phyloP scores from a whole-genome alignment of 2,888 invertebrate genomes.

The Hydrotaea cyrtoneurina region DNA sequence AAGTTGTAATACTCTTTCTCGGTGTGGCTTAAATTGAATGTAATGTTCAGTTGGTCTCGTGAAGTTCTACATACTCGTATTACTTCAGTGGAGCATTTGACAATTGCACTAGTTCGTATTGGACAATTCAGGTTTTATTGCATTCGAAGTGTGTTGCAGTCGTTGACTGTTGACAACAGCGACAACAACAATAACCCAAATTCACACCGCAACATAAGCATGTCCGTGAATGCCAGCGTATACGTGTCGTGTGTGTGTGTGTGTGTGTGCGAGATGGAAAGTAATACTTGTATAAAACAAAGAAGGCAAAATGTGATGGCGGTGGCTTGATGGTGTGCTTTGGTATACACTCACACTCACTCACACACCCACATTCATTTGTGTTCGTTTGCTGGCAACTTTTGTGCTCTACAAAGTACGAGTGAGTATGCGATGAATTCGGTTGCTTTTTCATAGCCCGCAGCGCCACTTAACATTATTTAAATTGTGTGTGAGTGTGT shows the following conservation, averaged over 20 bases:
- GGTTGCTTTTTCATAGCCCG: conserved; percentile 53
- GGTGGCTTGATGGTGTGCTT: conserved; percentile 47
- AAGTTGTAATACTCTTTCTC: no score
- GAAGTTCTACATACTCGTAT: neutral
- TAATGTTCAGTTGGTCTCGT: neutral
- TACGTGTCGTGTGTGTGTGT: neutral
- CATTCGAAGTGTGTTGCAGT: neutral
- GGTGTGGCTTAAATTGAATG: neutral
- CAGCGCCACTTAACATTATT: conserved; percentile 66
- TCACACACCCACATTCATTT: conserved; percentile 23
- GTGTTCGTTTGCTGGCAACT: neutral
- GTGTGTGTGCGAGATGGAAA: conserved; percentile 40
- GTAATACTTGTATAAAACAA: conserved; percentile 36
- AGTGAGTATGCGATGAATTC: conserved; percentile 62
- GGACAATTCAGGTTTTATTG: neutral
- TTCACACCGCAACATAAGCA: neutral
- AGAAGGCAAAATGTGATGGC: conserved; percentile 39
- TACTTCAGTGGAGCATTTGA: conserved; percentile 50
- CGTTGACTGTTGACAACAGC: conserved; percentile 2
- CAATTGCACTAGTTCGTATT: conserved; percentile 26
- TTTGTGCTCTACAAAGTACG: conserved; percentile 62
- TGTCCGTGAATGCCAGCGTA: neutral
- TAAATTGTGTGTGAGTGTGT: conserved; percentile 55
- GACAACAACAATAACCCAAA: conserved; percentile 32
- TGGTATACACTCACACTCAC: conserved; percentile 46